phyloP scores from a whole-genome alignment of 2,888 invertebrate species.

The Boloria selene region DNA sequence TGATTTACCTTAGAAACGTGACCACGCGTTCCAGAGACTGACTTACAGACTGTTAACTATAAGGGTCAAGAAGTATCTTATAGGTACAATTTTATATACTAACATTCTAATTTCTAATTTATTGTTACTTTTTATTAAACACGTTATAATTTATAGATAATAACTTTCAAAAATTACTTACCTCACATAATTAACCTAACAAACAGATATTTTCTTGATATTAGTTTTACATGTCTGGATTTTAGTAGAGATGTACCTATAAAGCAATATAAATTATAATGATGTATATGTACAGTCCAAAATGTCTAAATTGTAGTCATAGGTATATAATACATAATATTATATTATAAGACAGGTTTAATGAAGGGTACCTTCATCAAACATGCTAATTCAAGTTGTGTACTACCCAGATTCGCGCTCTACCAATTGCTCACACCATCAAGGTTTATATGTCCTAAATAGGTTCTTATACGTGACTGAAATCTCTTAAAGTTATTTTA shows the following conservation, averaged over 20 bases:
- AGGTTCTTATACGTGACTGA: constrained; percentile 38
- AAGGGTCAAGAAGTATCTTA: background rate
- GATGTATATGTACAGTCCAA: no score
- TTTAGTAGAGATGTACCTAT: no score
- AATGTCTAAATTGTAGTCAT: no score
- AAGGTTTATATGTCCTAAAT: constrained; percentile 36
- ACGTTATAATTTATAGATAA: no score
- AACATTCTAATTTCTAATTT: background rate
- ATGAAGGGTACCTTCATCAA: background rate
- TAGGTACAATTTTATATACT: background rate
- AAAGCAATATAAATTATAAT: no score
- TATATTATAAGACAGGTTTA: background rate
- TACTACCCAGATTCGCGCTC: background rate
- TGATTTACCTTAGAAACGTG: constrained; percentile 44
- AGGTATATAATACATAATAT: no score
- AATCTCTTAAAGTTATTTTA: constrained; percentile 21
- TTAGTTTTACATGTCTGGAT: no score
- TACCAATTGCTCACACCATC: constrained; percentile 25
- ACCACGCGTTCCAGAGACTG: constrained; percentile 38
- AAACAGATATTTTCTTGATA: no score
- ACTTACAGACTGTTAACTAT: constrained; percentile 23
- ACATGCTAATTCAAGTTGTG: constrained; percentile 3
- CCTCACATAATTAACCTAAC: no score
- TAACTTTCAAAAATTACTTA: no score
- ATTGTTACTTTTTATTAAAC: no score